phyloP scores from a whole-genome alignment of 2,888 invertebrate genomes.

The Liopterus haemorrhoidalis region DNA sequence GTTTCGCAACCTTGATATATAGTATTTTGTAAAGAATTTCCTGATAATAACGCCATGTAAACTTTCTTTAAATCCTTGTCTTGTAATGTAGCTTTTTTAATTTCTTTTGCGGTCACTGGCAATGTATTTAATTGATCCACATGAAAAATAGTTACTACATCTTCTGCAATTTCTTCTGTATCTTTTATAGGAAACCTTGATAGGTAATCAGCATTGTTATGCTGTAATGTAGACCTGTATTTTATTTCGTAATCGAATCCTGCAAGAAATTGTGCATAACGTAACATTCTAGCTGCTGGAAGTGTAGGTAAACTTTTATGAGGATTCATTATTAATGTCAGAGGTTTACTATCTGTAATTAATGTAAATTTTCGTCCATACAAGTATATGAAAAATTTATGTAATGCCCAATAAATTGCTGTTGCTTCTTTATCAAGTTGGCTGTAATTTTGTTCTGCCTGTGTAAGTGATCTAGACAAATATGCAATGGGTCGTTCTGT shows the following conservation, averaged over 20 bases:
- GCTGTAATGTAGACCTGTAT: constrained; percentile 19
- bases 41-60: constrained; percentile 1
- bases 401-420: constrained; percentile 9
- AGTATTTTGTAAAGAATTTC: not conserved
- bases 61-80: not conserved
- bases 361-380: constrained; percentile 4
- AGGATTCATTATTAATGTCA: constrained; percentile 6
- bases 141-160: constrained; percentile 3
- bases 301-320: constrained; percentile 2
- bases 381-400: constrained; percentile 5
- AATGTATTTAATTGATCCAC: constrained; percentile 3
- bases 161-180: not conserved
- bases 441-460: constrained; percentile 1
- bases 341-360: constrained; percentile 13
- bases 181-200: constrained; percentile 18
- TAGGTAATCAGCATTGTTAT: constrained; percentile 29
- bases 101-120: constrained; percentile 1
- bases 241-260: constrained; percentile 26
- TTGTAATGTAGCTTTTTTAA: not conserved
- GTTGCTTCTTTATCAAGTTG: constrained; percentile 4
- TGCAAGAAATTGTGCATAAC: constrained; percentile 25
- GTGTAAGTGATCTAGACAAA: constrained; percentile 10
- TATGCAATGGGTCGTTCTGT: constrained; percentile 39
- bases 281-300: constrained; percentile 21
- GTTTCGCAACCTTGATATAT: constrained; percentile 4